These are phyloP conservation scores for Osedax frankpressi DNA, from an alignment of 2,888 invertebrate species.

Conservation along the genomic window DNA sequence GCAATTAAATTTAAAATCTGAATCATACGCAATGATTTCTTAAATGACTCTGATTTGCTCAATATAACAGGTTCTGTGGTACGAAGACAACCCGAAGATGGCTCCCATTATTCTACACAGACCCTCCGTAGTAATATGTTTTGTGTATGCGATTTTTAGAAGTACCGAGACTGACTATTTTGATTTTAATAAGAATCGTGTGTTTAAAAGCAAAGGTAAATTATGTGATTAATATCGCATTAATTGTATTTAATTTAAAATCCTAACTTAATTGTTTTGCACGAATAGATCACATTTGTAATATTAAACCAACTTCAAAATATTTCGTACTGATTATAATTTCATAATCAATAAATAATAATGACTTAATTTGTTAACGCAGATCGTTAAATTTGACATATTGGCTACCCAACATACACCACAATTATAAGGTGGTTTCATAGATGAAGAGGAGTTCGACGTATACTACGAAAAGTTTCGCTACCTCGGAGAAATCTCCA, in stretches of 20 bases:
- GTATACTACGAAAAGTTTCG: slow-evolving; percentile 11
- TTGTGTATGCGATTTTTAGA: slow-evolving; percentile 35
- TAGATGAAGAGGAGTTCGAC: slow-evolving; percentile 8
- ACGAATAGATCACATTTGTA: too few species aligned
- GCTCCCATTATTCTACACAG: slow-evolving; percentile 37
- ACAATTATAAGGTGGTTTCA: background rate
- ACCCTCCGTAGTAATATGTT: slow-evolving; percentile 33
- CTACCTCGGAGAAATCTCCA: slow-evolving; percentile 36
- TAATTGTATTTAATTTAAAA: too few species aligned
- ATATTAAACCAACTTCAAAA: too few species aligned
- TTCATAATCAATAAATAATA: too few species aligned
- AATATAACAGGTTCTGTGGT: slow-evolving; percentile 34
- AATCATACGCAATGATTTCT: too few species aligned
- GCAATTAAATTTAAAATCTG: too few species aligned
- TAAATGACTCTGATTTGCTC: too few species aligned
- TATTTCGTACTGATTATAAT: too few species aligned
- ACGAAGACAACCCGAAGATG: slow-evolving; percentile 30
- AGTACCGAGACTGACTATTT: slow-evolving; percentile 36
- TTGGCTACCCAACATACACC: slow-evolving; percentile 30
- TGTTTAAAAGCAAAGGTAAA: slow-evolving; percentile 37
- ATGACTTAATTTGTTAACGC: too few species aligned
- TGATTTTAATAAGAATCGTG: slow-evolving; percentile 33
- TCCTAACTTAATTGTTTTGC: too few species aligned
- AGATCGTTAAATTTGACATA: slow-evolving; percentile 35
- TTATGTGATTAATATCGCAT: too few species aligned